Percentiles rank a stretch among this genome's conserved stretches.
Evolutionary conservation across 2,797 vertebrate genomes (phyloP).

Genomic region (Zenarchopterus dispar): DNA sequence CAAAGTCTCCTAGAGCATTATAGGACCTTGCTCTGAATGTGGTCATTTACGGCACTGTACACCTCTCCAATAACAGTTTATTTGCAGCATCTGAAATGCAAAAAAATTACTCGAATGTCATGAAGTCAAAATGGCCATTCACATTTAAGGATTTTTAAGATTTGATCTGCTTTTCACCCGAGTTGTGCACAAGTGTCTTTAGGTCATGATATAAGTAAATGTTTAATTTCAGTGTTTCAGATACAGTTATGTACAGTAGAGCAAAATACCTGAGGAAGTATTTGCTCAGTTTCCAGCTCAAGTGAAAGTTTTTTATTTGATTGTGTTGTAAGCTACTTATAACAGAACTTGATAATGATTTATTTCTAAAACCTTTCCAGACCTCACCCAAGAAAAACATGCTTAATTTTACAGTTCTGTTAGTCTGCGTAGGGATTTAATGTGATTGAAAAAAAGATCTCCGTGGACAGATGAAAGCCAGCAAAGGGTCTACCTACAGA

Average conservation of each 20-base stretch:
- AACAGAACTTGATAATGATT: conserved; percentile 33
- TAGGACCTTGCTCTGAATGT: conserved; percentile 28
- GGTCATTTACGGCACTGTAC: conserved; percentile 29
- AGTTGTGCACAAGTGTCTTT: too few relatives aligned
- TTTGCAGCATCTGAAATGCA: conserved; percentile 21
- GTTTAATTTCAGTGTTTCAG: too few relatives aligned
- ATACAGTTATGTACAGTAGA: too few relatives aligned
- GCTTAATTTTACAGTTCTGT: conserved; percentile 51
- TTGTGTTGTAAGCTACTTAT: conserved; percentile 1
- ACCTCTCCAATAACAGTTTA: conserved; percentile 45
- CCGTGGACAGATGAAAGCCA: conserved; percentile 53
- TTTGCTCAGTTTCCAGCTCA: too few relatives aligned
- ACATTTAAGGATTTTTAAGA: conserved; percentile 12
- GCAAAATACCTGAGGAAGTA: too few relatives aligned
- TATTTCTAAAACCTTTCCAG: conserved; percentile 39
- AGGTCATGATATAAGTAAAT: too few relatives aligned
- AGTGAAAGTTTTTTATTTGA: too few relatives aligned
- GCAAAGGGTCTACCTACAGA: conserved; percentile 54
- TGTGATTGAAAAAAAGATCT: conserved; percentile 54
- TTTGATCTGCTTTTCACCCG: conserved; percentile 16
- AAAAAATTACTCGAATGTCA: conserved; percentile 6
- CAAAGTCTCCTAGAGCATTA: conserved; percentile 3
- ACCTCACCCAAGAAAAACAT: conserved; percentile 13
- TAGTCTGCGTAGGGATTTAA: conserved; percentile 48
- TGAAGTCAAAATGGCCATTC: not conserved